Conservation (phyloP, 2,113 vertebrate genomes). For the Misgurnus anguillicaudatus region DNA sequence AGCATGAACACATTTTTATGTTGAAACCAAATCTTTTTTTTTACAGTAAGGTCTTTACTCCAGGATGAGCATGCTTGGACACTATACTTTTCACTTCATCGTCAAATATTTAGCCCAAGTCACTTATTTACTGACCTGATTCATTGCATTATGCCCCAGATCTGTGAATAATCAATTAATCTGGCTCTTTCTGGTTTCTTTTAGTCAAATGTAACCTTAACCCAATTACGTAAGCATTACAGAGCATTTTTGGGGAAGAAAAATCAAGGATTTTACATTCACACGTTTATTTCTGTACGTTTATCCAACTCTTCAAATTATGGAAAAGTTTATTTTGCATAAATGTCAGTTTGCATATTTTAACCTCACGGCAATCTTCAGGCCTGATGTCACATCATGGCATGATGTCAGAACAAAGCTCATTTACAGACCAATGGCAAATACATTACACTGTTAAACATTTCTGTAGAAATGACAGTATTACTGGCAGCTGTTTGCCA, state of each 20-base stretch:
- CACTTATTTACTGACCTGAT: background rate
- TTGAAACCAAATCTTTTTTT: background rate
- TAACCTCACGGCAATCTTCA: background rate
- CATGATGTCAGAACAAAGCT: constrained; percentile 2
- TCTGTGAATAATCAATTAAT: constrained; percentile 14
- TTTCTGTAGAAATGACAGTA: constrained; percentile 42
- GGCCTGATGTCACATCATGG: background rate
- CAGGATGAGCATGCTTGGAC: background rate
- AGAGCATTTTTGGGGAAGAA: background rate
- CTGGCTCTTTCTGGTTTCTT: background rate
- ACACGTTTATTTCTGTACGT: background rate
- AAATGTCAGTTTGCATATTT: background rate
- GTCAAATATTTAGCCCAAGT: background rate
- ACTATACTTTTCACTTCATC: background rate
- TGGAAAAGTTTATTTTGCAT: background rate
- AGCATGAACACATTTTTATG: too few species aligned
- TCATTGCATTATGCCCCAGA: background rate
- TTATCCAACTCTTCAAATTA: background rate
- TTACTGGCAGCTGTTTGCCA: too few species aligned
- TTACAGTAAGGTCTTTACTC: background rate
- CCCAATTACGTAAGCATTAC: background rate
- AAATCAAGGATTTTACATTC: background rate
- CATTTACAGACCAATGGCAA: background rate
- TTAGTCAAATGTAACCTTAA: background rate
- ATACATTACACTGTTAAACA: background rate